These are phyloP conservation scores for Bos javanicus DNA, from an alignment of 2,113 vertebrate genomes.

Conservation along the genomic window DNA sequence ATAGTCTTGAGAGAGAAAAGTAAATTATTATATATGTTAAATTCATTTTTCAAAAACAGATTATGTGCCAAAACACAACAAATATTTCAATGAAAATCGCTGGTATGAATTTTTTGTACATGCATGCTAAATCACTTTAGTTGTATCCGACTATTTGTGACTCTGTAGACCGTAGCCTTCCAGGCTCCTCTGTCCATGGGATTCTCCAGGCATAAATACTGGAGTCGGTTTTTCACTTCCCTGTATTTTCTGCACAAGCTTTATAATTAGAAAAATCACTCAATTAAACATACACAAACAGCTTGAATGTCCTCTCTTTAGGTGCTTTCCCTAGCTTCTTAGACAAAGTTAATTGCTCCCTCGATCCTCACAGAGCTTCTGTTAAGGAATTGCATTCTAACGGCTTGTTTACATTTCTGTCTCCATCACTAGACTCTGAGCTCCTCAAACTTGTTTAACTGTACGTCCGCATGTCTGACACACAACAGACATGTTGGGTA, in stretches of 20 bases:
- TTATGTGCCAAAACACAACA: not conserved
- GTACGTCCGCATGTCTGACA: not conserved
- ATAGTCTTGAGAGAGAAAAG: not conserved
- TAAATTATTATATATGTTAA: not conserved
- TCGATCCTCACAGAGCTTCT: not conserved
- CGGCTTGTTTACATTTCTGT: conserved; percentile 25
- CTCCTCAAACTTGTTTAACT: conserved; percentile 17
- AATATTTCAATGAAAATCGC: not conserved
- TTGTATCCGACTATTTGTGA: not conserved
- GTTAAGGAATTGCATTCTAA: not conserved
- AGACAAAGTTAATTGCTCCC: not conserved
- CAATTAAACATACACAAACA: not conserved
- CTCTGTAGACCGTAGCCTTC: not conserved
- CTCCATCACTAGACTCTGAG: not conserved
- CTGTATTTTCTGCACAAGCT: not conserved
- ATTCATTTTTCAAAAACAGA: not conserved
- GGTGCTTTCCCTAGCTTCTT: not conserved
- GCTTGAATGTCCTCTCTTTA: not conserved
- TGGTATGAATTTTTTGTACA: not conserved
- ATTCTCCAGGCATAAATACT: not conserved
- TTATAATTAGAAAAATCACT: not conserved
- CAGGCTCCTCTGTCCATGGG: not conserved
- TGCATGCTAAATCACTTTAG: not conserved
- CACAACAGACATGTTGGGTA: not conserved
- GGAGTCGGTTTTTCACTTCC: not conserved